These are phyloP conservation scores for Tragelaphus scriptus DNA, from an alignment of 2,113 vertebrate genomes.

Conservation along the genomic window DNA sequence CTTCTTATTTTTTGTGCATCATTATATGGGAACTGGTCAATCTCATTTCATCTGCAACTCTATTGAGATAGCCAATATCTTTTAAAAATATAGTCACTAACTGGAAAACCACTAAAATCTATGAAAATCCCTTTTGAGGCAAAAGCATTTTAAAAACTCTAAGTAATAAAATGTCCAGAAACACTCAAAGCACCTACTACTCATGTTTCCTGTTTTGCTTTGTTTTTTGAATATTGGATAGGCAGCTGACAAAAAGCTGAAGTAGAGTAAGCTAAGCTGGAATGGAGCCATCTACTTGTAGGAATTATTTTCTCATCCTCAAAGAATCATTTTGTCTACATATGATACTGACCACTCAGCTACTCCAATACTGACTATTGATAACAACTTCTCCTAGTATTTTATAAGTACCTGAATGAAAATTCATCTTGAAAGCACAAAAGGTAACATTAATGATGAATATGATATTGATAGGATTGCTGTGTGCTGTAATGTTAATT, in stretches of 20 bases:
- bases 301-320: not conserved
- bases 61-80: not conserved
- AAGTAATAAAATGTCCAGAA: not conserved
- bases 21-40: conserved; percentile 12
- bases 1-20: not conserved
- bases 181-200: not conserved
- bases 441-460: not conserved
- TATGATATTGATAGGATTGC: not conserved
- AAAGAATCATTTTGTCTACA: not conserved
- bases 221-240: not conserved
- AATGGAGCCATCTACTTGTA: not conserved
- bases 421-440: not conserved
- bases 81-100: conserved; percentile 32
- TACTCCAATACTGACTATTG: not conserved
- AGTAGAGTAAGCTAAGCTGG: not conserved
- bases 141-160: conserved; percentile 13
- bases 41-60: conserved; percentile 38
- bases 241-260: not conserved
- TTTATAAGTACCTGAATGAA: not conserved
- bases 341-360: accelerated
- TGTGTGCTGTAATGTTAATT: not conserved
- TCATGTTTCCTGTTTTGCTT: not conserved
- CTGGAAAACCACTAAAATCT: conserved; percentile 45
- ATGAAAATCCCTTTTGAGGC: conserved; percentile 46
- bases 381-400: not conserved